Base-by-base conservation (phyloP, 2,888 invertebrate genomes). In the Lordiphosa fenestrarum region DNA sequence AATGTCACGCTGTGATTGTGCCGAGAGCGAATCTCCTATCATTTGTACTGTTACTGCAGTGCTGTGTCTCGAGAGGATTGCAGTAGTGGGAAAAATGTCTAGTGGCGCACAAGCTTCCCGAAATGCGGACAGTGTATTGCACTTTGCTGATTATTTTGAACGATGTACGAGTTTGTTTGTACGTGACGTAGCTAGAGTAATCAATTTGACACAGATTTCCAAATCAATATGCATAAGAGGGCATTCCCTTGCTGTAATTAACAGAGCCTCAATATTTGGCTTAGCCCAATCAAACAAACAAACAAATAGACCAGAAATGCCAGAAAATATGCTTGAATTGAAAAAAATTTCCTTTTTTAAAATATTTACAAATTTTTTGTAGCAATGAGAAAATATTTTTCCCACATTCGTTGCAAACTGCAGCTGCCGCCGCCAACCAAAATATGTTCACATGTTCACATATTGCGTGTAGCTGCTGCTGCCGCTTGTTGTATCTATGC, bases 151-250 rank as follows among this genome's bases (percentile, higher is more conserved):
- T 80, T 82, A 82, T 82, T 66, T 73, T 46, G 19, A 40, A 36
- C 46, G 50, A 44, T 60, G 56, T 35, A 25, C 41, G 40, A 51
- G 38, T 52, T 52, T 48, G 42, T 48, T 57, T 40, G 40, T 53
- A 53, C 53, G 58, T 62, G 42, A 36, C 51, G 44, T 36, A 46
- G 55, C 57, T 62, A 66, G 30, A 30, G 30, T 77, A 71, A 80
- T 80, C 74, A 80, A 83, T 66, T 80, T 83, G 80, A 80, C 80
- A 80, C 81, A 83, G 73, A 69, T 80, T 75, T 63, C 50, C 44
- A 73, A 77, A 80, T 80, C 77, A 80, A 80, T 83, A 72, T 63
- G 30, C 10, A 30, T 30, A 30, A 2, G 9, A 30, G 30, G 30
- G 30, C 30, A 30, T 30, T 30, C 30, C 30, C 30, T 30, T 30